Percentiles rank a stretch among this genome's conserved stretches.
These are phyloP conservation scores for Centrocercus urophasianus DNA, from an alignment of 2,113 vertebrate genomes.

Conservation along the genomic window DNA sequence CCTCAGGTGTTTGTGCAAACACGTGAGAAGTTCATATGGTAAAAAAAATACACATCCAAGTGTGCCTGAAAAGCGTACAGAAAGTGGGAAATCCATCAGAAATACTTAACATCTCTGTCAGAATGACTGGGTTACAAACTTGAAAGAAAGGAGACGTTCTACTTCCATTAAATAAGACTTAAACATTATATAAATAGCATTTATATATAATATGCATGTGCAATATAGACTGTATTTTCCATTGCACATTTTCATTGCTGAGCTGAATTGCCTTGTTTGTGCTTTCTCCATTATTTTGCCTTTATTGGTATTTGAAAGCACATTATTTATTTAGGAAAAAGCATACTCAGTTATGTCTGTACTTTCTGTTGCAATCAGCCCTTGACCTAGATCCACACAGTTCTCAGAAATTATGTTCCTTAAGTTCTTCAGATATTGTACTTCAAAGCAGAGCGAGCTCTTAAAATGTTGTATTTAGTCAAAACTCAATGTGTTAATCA, in stretches of 20 bases:
- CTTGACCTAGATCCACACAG: conserved; percentile 49
- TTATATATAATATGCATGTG: not conserved
- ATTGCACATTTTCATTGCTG: not conserved
- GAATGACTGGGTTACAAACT: not conserved
- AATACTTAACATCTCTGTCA: not conserved
- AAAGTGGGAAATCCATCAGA: not conserved
- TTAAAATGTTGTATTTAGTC: conserved; percentile 12
- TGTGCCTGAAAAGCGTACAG: not conserved
- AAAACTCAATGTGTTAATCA: not conserved
- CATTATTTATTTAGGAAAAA: conserved; percentile 14
- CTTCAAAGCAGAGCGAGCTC: not conserved
- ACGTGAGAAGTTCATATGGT: not conserved
- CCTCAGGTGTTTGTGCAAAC: not conserved
- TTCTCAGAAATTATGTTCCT: conserved; percentile 33
- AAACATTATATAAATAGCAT: not conserved
- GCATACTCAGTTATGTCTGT: not conserved
- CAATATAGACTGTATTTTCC: not conserved
- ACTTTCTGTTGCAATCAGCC: conserved; percentile 6
- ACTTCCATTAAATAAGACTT: not conserved
- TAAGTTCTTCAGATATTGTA: not conserved
- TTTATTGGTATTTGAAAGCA: not conserved
- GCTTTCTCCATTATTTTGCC: not conserved
- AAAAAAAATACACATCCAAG: not conserved
- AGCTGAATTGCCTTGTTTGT: not conserved
- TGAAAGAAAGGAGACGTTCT: not conserved